phyloP scores from a whole-genome alignment of 2,113 vertebrate genomes.

The Falco punctatus region DNA sequence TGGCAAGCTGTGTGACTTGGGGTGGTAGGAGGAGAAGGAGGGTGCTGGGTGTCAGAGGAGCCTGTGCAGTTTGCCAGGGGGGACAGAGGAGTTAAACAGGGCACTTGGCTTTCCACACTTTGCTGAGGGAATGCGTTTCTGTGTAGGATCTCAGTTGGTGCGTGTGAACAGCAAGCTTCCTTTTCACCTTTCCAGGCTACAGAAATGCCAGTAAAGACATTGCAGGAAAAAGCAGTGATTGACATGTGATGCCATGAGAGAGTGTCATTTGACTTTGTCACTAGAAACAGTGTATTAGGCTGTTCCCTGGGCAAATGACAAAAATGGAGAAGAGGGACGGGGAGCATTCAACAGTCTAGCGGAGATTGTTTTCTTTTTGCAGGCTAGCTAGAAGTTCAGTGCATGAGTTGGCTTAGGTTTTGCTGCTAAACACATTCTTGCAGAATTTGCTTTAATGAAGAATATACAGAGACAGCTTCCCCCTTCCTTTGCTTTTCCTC shows the following conservation, averaged over 20 bases:
- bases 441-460: neutral
- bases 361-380: neutral
- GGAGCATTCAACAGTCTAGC: neutral
- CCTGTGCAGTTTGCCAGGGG: neutral
- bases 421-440: neutral
- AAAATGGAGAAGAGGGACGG: neutral
- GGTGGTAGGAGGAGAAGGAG: neutral
- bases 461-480: neutral
- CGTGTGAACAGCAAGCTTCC: rapidly evolving
- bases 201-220: neutral
- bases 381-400: neutral
- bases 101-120: rapidly evolving
- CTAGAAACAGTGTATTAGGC: neutral
- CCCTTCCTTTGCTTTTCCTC: neutral
- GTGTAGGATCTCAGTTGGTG: neutral
- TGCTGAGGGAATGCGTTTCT: neutral
- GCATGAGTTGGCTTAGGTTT: neutral
- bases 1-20: too few relatives aligned
- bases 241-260: neutral
- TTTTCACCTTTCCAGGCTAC: neutral
- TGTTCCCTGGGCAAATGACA: neutral
- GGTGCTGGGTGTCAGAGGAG: too few relatives aligned
- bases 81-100: rapidly evolving
- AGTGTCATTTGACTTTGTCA: neutral
- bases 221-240: neutral